Conservation (phyloP, 2,797 vertebrate genomes). For the Astyanax mexicanus region DNA sequence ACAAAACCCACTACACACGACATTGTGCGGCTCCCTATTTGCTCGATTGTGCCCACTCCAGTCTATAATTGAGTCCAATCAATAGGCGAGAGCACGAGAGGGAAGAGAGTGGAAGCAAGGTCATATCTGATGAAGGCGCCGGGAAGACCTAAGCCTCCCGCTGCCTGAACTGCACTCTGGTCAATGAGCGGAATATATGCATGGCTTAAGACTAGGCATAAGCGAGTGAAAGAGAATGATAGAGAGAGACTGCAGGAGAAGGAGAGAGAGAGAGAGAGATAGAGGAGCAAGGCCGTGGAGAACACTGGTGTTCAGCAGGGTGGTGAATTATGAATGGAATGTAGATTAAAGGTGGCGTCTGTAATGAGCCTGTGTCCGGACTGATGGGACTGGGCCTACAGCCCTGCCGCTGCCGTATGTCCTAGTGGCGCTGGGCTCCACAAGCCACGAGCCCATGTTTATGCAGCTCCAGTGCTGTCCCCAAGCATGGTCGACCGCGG, state of each 20-base stretch:
- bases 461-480: conserved; percentile 41
- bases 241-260: conserved; percentile 39
- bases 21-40: conserved; percentile 9
- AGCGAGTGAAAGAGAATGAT: conserved; percentile 35
- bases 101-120: conserved; percentile 41
- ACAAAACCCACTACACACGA: conserved; percentile 4
- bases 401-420: conserved; percentile 18
- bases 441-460: conserved; percentile 43
- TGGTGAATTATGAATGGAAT: conserved; percentile 60
- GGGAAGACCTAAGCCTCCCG: conserved; percentile 39
- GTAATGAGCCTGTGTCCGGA: conserved; percentile 53
- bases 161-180: conserved; percentile 36
- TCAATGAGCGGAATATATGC: conserved; percentile 62
- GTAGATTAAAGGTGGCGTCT: conserved; percentile 48
- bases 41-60: conserved; percentile 21
- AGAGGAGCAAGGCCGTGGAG: conserved; percentile 44
- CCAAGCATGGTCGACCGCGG: conserved; percentile 35
- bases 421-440: conserved; percentile 2
- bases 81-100: conserved; percentile 25
- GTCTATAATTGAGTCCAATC: conserved; percentile 46
- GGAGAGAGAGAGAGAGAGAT: conserved; percentile 31
- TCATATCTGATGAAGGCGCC: conserved; percentile 34
- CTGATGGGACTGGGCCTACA: conserved; percentile 43
- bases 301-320: conserved; percentile 48
- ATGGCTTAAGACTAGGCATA: conserved; percentile 54